Evolutionary conservation across 2,113 vertebrate species (phyloP).

Genomic region (Pterophyllum scalare): DNA sequence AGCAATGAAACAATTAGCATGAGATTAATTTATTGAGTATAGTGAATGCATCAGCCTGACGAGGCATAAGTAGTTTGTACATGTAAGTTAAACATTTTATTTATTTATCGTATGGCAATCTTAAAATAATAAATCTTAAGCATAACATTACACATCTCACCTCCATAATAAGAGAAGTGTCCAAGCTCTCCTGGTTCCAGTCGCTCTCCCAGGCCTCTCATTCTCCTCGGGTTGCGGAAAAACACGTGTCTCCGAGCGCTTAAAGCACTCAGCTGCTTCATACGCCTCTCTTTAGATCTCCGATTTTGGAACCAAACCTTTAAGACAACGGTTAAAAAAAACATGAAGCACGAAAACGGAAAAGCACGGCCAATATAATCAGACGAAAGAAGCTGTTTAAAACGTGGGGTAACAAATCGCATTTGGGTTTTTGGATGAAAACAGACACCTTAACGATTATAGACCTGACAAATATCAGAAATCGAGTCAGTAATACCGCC

Average conservation of each 20-base stretch:
- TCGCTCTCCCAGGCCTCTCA: slow-evolving; percentile 93
- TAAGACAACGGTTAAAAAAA: background rate
- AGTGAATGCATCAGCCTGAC: background rate
- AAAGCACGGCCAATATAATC: background rate
- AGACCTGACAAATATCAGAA: background rate
- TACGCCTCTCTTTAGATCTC: slow-evolving; percentile 94
- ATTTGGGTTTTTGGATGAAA: background rate
- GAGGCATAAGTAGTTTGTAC: background rate
- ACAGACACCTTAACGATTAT: background rate
- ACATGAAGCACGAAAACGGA: background rate
- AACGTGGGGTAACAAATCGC: background rate
- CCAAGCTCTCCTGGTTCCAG: slow-evolving; percentile 92
- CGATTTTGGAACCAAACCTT: slow-evolving; percentile 99
- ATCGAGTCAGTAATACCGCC: background rate
- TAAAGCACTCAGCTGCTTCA: slow-evolving; percentile 97
- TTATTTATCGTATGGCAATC: background rate
- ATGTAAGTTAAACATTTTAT: background rate
- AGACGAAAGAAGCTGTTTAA: background rate
- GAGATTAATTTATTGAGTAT: background rate
- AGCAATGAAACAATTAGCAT: background rate
- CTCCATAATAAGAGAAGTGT: slow-evolving; percentile 96
- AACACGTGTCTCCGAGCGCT: slow-evolving; percentile 92
- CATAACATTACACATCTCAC: slow-evolving; percentile 65
- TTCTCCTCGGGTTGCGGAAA: slow-evolving; percentile 92
- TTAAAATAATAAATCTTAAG: background rate